phyloP scores from a whole-genome alignment of 1,140 invertebrate genomes.

The Apis cerana region DNA sequence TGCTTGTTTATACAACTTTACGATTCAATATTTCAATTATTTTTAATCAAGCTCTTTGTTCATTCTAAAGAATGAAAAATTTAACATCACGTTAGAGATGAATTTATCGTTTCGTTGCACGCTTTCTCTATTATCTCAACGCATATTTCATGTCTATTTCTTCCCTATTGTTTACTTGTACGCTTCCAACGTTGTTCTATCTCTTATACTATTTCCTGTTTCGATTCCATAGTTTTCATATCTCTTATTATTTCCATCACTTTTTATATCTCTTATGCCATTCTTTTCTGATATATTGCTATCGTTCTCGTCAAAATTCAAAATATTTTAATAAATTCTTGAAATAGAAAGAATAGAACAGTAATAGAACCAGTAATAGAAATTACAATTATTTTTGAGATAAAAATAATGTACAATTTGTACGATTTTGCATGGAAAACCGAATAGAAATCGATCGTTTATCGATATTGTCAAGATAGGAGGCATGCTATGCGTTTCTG shows the following conservation, averaged over 20 bases:
- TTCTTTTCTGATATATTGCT: not conserved
- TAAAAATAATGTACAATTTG: too few relatives aligned
- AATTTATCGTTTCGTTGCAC: not conserved
- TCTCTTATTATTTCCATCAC: not conserved
- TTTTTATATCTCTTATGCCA: not conserved
- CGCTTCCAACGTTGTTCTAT: not conserved
- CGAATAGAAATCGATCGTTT: not conserved
- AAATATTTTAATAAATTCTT: too few relatives aligned
- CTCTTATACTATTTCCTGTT: not conserved
- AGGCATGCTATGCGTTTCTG: not conserved
- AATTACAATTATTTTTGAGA: not conserved
- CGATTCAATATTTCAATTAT: not conserved
- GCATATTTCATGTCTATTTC: too few relatives aligned
- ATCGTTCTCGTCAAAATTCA: not conserved
- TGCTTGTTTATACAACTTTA: not conserved
- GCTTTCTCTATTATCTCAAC: not conserved
- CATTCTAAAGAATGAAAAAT: not conserved
- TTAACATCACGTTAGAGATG: not conserved
- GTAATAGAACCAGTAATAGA: too few relatives aligned
- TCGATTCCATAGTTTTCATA: not conserved
- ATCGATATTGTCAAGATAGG: not conserved
- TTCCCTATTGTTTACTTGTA: slow-evolving; percentile 1
- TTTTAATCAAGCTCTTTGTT: not conserved
- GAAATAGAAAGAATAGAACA: too few relatives aligned
- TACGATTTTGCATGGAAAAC: not conserved